Evolutionary conservation across 2,113 vertebrate species (phyloP).

Genomic region (Jacana jacana): DNA sequence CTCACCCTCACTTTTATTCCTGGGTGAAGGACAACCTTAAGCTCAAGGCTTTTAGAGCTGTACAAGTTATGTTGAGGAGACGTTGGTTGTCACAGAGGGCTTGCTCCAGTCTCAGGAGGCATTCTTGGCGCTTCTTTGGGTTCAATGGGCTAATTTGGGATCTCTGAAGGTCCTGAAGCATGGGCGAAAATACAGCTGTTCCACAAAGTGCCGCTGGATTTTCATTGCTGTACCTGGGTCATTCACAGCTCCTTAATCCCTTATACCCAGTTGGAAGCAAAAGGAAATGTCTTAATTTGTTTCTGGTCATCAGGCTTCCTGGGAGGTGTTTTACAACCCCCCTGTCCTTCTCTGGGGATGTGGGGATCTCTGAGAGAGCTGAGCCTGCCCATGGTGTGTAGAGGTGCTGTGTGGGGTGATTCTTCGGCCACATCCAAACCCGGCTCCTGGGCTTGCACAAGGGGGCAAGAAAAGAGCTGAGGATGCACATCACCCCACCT

Average conservation of each 20-base stretch:
- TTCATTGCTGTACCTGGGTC: not conserved
- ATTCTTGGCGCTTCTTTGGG: not conserved
- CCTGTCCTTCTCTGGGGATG: accelerated
- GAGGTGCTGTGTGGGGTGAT: accelerated
- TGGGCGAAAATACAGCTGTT: not conserved
- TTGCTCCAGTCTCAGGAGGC: accelerated
- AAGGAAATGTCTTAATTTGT: not conserved
- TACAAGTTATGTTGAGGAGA: accelerated
- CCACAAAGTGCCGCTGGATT: accelerated
- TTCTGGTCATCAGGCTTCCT: not conserved
- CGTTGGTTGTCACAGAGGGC: accelerated
- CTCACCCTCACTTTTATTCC: not conserved
- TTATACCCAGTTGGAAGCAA: not conserved
- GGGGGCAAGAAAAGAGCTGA: not conserved
- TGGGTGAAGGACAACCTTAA: not conserved
- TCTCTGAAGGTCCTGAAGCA: not conserved
- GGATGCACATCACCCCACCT: accelerated
- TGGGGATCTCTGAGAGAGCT: not conserved
- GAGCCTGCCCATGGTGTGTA: not conserved
- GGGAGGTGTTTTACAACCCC: not conserved
- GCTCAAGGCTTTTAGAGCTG: not conserved
- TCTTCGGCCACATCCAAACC: not conserved
- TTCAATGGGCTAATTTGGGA: not conserved
- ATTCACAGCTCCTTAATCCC: not conserved
- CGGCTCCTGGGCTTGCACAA: not conserved